These are phyloP conservation scores for Notarius lentiginosus DNA, from an alignment of 2,113 vertebrate genomes.

Conservation along the genomic window DNA sequence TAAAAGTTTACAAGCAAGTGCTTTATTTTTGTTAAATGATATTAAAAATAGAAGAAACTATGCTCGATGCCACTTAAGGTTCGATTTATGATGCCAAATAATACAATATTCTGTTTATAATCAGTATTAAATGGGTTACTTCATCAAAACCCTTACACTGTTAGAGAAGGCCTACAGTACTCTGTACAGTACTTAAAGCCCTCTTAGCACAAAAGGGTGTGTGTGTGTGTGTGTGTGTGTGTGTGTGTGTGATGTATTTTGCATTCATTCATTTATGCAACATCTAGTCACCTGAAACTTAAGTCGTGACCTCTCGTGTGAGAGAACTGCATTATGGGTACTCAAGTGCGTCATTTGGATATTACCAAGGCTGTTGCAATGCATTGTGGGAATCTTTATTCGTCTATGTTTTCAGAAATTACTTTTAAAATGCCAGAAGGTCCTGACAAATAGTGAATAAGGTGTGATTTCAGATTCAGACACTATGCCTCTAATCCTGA, in stretches of 20 bases:
- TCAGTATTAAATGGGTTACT: background rate
- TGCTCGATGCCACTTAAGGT: background rate
- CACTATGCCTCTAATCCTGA: too few relatives aligned
- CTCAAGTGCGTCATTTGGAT: background rate
- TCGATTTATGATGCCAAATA: background rate
- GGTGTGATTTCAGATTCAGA: background rate
- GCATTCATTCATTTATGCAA: too few relatives aligned
- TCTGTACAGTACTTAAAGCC: too few relatives aligned
- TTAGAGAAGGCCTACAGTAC: background rate
- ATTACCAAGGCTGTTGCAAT: background rate
- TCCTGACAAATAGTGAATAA: background rate
- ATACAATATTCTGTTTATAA: background rate
- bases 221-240: too few relatives aligned
- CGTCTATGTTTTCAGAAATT: background rate
- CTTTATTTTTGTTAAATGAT: background rate
- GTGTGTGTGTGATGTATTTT: too few relatives aligned
- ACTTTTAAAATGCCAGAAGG: background rate
- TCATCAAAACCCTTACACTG: background rate
- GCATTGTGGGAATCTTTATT: background rate
- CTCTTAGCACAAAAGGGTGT: too few relatives aligned
- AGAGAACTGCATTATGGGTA: background rate
- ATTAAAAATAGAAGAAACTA: background rate
- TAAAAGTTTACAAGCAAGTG: background rate
- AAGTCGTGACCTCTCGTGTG: background rate
- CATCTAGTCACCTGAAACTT: too few relatives aligned